phyloP scores from a whole-genome alignment of 2,797 vertebrate genomes.

The Micropoecilia bifurca region DNA sequence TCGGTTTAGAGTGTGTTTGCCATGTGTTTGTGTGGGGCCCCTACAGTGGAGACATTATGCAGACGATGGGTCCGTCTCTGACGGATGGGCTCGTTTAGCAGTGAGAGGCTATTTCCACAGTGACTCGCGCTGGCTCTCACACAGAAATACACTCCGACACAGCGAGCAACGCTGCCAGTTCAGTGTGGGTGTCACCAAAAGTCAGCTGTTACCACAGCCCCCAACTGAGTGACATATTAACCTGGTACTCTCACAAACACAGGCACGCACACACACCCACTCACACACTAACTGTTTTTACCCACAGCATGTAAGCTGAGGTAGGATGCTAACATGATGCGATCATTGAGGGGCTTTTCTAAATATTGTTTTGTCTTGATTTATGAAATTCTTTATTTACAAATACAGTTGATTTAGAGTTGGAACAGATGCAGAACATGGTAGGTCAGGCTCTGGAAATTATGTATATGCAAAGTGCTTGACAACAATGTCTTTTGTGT shows the following conservation, averaged over 20 bases:
- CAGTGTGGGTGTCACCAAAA: constrained; percentile 58
- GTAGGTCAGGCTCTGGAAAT: constrained; percentile 10
- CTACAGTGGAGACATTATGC: constrained; percentile 59
- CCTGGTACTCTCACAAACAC: constrained; percentile 35
- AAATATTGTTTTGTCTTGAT: neutral
- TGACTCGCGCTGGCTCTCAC: constrained; percentile 43
- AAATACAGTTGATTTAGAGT: constrained; percentile 23
- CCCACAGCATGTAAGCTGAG: constrained; percentile 40
- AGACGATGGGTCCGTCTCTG: constrained; percentile 57
- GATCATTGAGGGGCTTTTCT: constrained; percentile 23
- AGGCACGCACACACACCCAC: constrained; percentile 10
- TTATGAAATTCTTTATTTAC: neutral
- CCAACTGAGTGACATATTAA: constrained; percentile 68
- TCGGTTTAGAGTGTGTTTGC: constrained; percentile 35
- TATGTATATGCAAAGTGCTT: constrained; percentile 14
- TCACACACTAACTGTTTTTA: constrained; percentile 21
- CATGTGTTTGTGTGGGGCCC: constrained; percentile 20
- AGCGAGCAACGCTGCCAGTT: constrained; percentile 29
- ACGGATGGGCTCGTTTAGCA: constrained; percentile 65
- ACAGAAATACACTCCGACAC: constrained; percentile 28
- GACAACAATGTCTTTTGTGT: neutral
- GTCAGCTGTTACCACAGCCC: constrained; percentile 52
- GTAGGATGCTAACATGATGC: constrained; percentile 33
- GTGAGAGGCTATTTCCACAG: constrained; percentile 68
- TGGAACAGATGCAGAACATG: constrained; percentile 25